phyloP scores from a whole-genome alignment of 2,113 vertebrate species.

The Tyto alba region DNA sequence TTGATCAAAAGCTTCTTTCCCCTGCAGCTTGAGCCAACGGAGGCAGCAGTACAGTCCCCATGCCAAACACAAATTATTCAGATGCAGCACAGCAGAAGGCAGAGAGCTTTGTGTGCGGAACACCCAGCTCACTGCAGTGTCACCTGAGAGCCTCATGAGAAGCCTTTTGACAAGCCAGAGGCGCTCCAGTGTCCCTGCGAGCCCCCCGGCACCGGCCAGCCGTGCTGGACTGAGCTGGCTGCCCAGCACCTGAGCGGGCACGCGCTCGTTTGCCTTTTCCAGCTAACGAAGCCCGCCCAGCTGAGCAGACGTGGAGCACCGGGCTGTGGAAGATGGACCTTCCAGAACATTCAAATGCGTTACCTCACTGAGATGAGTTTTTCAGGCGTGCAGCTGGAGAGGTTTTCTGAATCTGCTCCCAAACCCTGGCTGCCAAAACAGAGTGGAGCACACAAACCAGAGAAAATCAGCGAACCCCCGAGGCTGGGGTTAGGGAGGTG shows the following conservation, averaged over 20 bases:
- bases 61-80: not conserved
- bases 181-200: not conserved
- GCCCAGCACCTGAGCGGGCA: not conserved
- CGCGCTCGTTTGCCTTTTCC: not conserved
- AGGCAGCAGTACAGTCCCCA: not conserved
- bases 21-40: not conserved
- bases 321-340: not conserved
- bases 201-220: not conserved
- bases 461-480: not conserved
- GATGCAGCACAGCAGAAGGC: not conserved
- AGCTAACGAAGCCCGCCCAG: fast-evolving
- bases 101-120: fast-evolving
- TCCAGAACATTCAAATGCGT: not conserved
- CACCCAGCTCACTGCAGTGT: not conserved
- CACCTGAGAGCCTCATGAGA: not conserved
- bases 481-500: not conserved
- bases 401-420: not conserved
- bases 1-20: not conserved
- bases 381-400: not conserved
- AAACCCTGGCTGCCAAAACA: not conserved
- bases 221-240: not conserved
- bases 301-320: not conserved
- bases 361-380: fast-evolving
- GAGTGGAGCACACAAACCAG: fast-evolving
- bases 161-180: not conserved